phyloP scores from a whole-genome alignment of 2,113 vertebrate genomes.

The Leucosticte australis region DNA sequence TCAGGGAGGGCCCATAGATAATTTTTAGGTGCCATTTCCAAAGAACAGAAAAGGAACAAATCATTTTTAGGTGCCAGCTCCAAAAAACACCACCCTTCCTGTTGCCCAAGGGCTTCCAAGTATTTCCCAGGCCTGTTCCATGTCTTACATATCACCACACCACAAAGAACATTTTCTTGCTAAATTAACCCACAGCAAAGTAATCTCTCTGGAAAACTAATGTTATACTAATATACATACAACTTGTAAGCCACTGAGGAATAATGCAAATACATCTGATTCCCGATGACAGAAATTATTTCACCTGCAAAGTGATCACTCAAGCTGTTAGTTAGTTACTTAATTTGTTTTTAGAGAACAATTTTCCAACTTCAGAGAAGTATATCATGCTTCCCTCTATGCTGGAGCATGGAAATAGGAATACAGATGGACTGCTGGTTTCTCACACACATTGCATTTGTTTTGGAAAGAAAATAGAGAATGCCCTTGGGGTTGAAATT shows the following conservation, averaged over 20 bases:
- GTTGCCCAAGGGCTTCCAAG: not conserved
- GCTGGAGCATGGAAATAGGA: not conserved
- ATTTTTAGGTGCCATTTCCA: not conserved
- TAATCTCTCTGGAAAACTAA: not conserved
- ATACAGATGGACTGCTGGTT: not conserved
- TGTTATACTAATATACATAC: not conserved
- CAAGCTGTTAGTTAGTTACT: not conserved
- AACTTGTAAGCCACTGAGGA: slow-evolving; percentile 22
- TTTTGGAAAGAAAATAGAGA: slow-evolving; percentile 9
- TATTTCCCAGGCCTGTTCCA: not conserved
- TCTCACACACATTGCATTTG: not conserved
- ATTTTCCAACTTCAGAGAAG: not conserved
- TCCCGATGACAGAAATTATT: slow-evolving; percentile 5
- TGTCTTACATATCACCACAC: slow-evolving; percentile 5
- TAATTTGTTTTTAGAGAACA: not conserved
- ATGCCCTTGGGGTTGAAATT: not conserved
- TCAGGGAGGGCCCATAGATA: not conserved
- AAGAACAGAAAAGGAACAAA: not conserved
- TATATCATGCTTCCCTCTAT: not conserved
- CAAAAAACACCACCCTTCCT: not conserved
- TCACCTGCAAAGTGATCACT: slow-evolving; percentile 16
- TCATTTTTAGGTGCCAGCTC: not conserved
- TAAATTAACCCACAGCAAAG: slow-evolving; percentile 61
- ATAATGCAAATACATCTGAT: slow-evolving; percentile 43
- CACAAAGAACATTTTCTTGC: not conserved